phyloP scores from a whole-genome alignment of 2,888 invertebrate species.

The Chaitophorus viminalis region DNA sequence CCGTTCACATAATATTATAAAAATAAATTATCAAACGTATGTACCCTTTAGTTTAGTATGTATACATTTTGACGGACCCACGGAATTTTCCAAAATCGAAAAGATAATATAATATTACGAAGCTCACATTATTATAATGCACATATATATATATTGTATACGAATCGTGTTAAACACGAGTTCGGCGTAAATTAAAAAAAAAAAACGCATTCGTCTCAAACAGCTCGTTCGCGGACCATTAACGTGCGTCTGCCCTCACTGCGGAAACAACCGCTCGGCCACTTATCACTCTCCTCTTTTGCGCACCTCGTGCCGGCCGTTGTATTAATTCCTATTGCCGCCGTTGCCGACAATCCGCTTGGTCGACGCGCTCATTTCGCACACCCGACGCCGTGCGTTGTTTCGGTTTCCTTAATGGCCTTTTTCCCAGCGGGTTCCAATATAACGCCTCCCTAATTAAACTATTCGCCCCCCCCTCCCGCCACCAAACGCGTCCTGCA shows the following conservation, averaged over 20 bases:
- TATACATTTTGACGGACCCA: too few species aligned
- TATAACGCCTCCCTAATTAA: conserved; percentile 37
- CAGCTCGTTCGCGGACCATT: conserved; percentile 19
- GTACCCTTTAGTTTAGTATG: too few species aligned
- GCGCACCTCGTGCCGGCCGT: neutral
- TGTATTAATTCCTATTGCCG: neutral
- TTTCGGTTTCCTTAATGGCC: conserved; percentile 30
- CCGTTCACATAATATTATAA: too few species aligned
- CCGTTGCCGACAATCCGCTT: conserved; percentile 17
- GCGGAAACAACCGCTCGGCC: neutral
- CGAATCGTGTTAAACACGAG: neutral
- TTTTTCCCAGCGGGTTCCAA: neutral
- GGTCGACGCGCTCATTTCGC: neutral
- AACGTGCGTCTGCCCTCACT: neutral
- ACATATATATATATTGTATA: too few species aligned
- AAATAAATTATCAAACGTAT: too few species aligned
- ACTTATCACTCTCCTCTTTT: neutral
- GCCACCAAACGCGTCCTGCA: neutral
- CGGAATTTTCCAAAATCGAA: too few species aligned
- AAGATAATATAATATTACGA: too few species aligned
- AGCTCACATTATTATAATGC: too few species aligned
- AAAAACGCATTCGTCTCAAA: neutral
- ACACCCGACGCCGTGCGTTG: conserved; percentile 1
- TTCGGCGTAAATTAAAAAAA: neutral
- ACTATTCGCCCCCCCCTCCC: neutral